A percentile compares a stretch with the other conserved stretches of the same genome.
phyloP scores from a whole-genome alignment of 2,888 invertebrate genomes.

The Tubulanus polymorphus region DNA sequence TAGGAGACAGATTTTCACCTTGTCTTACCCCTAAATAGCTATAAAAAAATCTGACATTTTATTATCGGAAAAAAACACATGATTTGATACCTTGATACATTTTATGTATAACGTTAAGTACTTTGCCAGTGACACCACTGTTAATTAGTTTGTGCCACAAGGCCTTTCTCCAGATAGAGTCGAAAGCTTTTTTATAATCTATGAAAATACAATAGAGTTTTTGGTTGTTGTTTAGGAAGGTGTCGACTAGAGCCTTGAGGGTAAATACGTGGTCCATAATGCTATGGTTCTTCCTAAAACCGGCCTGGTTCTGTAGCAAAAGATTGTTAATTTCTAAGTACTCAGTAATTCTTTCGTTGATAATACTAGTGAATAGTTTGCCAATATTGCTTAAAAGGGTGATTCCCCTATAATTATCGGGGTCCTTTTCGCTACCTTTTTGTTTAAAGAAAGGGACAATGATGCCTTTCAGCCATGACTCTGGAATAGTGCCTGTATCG shows the following conservation, averaged over 20 bases:
- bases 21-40: not conserved
- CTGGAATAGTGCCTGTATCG: slow-evolving; percentile 5
- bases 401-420: slow-evolving; percentile 18
- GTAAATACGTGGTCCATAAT: slow-evolving; percentile 21
- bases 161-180: slow-evolving; percentile 13
- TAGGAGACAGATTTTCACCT: slow-evolving; percentile 1
- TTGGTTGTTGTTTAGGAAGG: slow-evolving; percentile 5
- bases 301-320: slow-evolving; percentile 18
- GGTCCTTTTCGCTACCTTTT: slow-evolving; percentile 11
- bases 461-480: slow-evolving; percentile 11
- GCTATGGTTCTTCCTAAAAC: slow-evolving; percentile 13
- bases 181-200: slow-evolving; percentile 16
- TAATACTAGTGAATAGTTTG: slow-evolving; percentile 16
- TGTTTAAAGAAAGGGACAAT: slow-evolving; percentile 15
- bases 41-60: slow-evolving; percentile 12
- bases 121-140: slow-evolving; percentile 1
- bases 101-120: slow-evolving; percentile 1
- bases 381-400: slow-evolving; percentile 15
- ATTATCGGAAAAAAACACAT: slow-evolving; percentile 9
- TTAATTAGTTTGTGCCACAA: slow-evolving; percentile 16
- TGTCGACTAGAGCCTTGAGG: slow-evolving; percentile 11
- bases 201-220: slow-evolving; percentile 16
- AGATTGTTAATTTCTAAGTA: slow-evolving; percentile 12
- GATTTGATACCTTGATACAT: slow-evolving; percentile 6
- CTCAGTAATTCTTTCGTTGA: slow-evolving; percentile 16